Base-by-base conservation (phyloP, 2,797 vertebrate species). In the Chiroxiphia lanceolata region DNA sequence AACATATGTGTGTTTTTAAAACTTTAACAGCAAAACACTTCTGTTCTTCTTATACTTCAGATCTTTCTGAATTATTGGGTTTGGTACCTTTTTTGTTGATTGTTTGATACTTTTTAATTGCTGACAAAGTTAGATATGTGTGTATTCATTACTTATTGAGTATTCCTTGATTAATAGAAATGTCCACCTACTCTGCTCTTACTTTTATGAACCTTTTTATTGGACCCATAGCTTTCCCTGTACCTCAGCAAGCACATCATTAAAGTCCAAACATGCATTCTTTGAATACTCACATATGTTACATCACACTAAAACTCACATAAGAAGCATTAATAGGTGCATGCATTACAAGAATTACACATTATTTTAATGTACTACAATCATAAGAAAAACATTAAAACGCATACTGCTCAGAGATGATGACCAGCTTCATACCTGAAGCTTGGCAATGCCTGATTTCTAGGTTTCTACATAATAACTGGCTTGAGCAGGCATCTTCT, bases 301-400 rank as follows among this genome's bases (percentile, higher is more conserved):
- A 25, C 36, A 90, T 63, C 67, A 79, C 77, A 48, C 40, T 72
- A 88, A 76, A 92, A 68, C 9, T 8, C 3, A 2, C 20, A 50
- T 6, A 87, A 87, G 82, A 77, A 85, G 25, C 47, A 86, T 81
- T 87, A 92, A 78, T 68, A 90, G 29, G 36, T 57, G 38, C 15
- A 27, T 48, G 65, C 57, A 82, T 72, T 76, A 60, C 54, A 78
- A 70, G n/a, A 71, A 71, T 51, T 88, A 51, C 10, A 78, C 47
- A 20, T 83, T 80, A 89, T 48, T 47, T 74, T 86, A 72, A 84
- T 47, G 33, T 72, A 29, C 50, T 67, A 72, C 51, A 83, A 88
- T 92, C 19, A 56, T 36, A 47, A 88, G 72, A 56, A 90, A 92
- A 94, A 42, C 80, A 67, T 81, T 81, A 78, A 83, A 89, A 69